A percentile compares a stretch with the other conserved stretches of the same genome.
Conservation (phyloP, 2,888 invertebrate genomes). For the Dioctria linearis region DNA sequence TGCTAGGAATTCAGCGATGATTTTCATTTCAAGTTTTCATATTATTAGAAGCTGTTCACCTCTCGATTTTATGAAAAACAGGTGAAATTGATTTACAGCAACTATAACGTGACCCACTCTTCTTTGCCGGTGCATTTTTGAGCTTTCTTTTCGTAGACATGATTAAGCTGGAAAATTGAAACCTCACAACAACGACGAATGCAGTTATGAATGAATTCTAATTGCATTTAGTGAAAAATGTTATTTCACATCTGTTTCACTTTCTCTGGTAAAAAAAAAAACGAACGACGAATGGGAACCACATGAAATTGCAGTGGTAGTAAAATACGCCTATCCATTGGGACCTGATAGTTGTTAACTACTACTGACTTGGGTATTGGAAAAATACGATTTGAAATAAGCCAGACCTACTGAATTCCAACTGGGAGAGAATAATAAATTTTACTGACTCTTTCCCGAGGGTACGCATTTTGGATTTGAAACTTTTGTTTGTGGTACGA, state of each 20-base stretch:
- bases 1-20: not conserved
- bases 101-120: slow-evolving; percentile 27
- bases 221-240: not conserved
- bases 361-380: not conserved
- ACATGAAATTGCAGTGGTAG: not conserved
- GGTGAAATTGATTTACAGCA: slow-evolving; percentile 36
- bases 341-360: not conserved
- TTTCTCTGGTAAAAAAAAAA: not conserved
- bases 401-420: not conserved
- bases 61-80: slow-evolving; percentile 40
- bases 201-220: not conserved
- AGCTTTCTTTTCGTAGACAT: not conserved
- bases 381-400: not conserved
- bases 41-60: not conserved
- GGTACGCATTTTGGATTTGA: no score
- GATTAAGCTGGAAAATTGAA: slow-evolving; percentile 4
- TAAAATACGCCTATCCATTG: not conserved
- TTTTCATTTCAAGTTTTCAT: not conserved
- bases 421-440: not conserved
- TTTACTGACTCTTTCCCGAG: not conserved
- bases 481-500: not conserved
- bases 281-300: not conserved
- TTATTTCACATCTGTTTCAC: not conserved
- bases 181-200: not conserved
- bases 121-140: not conserved